Evolutionary conservation across 2,797 vertebrate genomes (phyloP).

Genomic region (Sebastes diploproa): DNA sequence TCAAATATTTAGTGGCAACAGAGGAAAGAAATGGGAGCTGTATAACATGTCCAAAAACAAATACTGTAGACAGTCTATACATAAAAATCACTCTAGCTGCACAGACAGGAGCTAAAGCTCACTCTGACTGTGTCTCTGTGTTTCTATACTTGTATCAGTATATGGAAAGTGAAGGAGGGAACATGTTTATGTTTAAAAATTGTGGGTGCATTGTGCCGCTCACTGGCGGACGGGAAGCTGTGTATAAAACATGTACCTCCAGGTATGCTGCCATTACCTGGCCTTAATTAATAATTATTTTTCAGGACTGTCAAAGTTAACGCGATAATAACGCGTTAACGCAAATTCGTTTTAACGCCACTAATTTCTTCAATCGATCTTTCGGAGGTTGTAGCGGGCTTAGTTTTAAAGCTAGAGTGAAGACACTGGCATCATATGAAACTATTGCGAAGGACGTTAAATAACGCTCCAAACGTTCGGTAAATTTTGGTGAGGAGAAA

Average conservation of each 20-base stretch:
- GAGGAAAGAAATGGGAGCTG: neutral
- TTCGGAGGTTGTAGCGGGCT: no score
- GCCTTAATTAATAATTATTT: neutral
- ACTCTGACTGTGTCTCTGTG: neutral
- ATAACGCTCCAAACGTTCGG: accelerated
- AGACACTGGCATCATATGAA: no score
- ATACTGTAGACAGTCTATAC: neutral
- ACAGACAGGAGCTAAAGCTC: neutral
- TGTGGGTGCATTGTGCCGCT: neutral
- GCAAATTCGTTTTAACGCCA: no score
- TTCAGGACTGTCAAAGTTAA: no score
- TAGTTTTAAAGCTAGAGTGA: no score
- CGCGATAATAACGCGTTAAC: no score
- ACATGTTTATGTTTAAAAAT: neutral
- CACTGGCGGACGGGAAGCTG: neutral
- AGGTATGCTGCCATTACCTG: neutral
- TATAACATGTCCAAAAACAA: slow-evolving; percentile 4
- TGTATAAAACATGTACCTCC: neutral
- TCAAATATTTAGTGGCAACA: neutral
- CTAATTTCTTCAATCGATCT: no score
- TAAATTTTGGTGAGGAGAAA: no score
- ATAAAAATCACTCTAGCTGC: neutral
- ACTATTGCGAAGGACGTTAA: accelerated
- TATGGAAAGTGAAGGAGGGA: neutral
- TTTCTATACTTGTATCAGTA: neutral